Evolutionary conservation across 2,888 invertebrate species (phyloP), one percentile per base, ranked within the genome.

Genomic region (Reticulitermes lucifugus): DNA sequence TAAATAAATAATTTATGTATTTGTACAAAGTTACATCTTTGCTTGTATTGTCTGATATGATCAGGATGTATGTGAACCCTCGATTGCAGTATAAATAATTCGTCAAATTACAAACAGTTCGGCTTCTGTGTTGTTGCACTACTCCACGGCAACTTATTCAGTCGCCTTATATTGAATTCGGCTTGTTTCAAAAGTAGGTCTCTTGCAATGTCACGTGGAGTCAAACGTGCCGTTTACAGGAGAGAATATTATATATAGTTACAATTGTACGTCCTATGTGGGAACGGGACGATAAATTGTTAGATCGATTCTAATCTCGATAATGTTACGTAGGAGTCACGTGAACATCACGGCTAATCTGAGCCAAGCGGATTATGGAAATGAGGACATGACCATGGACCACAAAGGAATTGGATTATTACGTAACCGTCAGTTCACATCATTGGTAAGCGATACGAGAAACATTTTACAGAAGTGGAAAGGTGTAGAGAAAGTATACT

Each of bases 241-340:
- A 60, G 2, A n/a, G 65, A 25, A 65, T 65, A 25, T n/a, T 65
- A 65, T 6, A 65, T 7, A 6, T n/a, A 65, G 65, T 0, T 25
- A 25, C 25, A 7, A 25, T n/a, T 10, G 25, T 25, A 6, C 10
- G 9, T 6, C 12, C 25, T 55, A 4, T 55, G 46, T 60, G 60
- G n/a, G 60, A n/a, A 60, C 60, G 14, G n/a, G 60, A 60, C 10
- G 21, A 14, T 18, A n/a, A n/a, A 25, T 12, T 0, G 65, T 25
- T 65, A 65, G n/a, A 65, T 65, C 65, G 65, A 65, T 65, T 65
- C 65, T 25, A n/a, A 65, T 65, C 65, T 65, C 65, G 65, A 65
- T 65, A 65, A 25, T 25, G 25, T 12, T 65, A 9, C 65, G n/a
- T 65, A 65, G 25, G 9, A 65, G 65, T n/a, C 65, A 65, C 65